phyloP scores from a whole-genome alignment of 2,113 vertebrate species.

The Anguilla japonica region DNA sequence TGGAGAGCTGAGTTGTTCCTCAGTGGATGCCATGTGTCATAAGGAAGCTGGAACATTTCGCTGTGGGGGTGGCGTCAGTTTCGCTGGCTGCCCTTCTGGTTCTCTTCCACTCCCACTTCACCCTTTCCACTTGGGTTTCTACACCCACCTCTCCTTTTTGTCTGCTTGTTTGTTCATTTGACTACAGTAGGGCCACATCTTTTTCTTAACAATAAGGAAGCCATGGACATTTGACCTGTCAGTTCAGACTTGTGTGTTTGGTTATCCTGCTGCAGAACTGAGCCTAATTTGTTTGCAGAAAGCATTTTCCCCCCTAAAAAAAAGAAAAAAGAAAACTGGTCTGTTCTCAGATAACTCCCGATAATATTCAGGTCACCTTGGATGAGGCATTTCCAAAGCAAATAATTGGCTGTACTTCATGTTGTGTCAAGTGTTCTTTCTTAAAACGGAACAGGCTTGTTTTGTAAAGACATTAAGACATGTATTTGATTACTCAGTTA shows the following conservation, averaged over 20 bases:
- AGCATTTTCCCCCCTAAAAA: no score
- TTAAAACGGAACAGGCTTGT: background rate
- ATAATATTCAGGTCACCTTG: background rate
- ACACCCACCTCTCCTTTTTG: background rate
- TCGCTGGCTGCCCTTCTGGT: background rate
- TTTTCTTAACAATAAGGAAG: background rate
- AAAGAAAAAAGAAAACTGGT: no score
- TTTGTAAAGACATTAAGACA: background rate
- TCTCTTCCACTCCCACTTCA: background rate
- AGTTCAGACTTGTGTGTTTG: background rate
- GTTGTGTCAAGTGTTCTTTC: background rate
- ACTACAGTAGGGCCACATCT: background rate
- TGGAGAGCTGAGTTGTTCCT: no score
- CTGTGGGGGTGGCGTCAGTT: background rate
- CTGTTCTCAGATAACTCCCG: background rate
- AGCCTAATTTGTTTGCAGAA: no score
- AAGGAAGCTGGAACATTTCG: no score
- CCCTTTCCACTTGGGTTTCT: background rate
- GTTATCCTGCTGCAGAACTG: no score
- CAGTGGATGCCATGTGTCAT: no score
- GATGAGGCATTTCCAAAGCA: background rate
- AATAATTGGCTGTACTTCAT: background rate
- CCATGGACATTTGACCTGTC: background rate
- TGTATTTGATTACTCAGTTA: background rate
- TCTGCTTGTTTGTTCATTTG: background rate